These are phyloP conservation scores for Eucidaris tribuloides DNA, from an alignment of 35 echinoderm and acorn worm genomes.

Conservation along the genomic window DNA sequence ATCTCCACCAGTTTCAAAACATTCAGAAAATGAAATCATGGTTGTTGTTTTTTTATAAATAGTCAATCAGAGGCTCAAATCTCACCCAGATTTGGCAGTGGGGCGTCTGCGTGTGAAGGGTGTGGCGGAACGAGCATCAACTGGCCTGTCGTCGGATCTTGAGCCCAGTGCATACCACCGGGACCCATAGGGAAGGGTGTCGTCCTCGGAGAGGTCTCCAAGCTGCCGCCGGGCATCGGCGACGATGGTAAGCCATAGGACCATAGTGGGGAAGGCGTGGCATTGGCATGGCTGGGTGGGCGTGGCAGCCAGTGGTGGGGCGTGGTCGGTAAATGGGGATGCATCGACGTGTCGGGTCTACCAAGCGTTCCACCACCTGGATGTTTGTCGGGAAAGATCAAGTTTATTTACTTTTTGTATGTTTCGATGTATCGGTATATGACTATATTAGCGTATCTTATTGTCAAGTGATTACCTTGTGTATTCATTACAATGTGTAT, in stretches of 20 bases:
- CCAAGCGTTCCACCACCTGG: conserved; percentile 46
- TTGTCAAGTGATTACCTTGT: too few relatives aligned
- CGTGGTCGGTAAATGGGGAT: conserved; percentile 36
- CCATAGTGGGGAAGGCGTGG: conserved; percentile 31
- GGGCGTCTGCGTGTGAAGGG: conserved; percentile 7
- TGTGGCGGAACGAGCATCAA: conserved; percentile 46
- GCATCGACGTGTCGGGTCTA: conserved; percentile 38
- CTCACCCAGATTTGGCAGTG: conserved; percentile 21
- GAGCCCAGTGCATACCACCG: conserved; percentile 51
- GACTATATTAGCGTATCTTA: too few relatives aligned
- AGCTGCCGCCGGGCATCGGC: conserved; percentile 8
- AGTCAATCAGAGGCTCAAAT: background rate
- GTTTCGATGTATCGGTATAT: too few relatives aligned
- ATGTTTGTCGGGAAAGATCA: background rate
- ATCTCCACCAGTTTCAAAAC: too few relatives aligned
- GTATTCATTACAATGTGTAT: too few relatives aligned
- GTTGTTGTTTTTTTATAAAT: too few relatives aligned
- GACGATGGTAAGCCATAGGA: conserved; percentile 28
- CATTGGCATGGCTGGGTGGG: conserved; percentile 25
- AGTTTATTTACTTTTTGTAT: too few relatives aligned
- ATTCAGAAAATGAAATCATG: too few relatives aligned
- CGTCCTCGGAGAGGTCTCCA: conserved; percentile 6
- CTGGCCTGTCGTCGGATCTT: conserved; percentile 69
- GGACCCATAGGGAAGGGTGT: conserved; percentile 27
- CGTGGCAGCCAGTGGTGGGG: conserved; percentile 63